A percentile compares a stretch with the other conserved stretches of the same genome.
These are phyloP conservation scores for Microcaecilia unicolor DNA, from an alignment of 2,797 vertebrate species.

Conservation along the genomic window DNA sequence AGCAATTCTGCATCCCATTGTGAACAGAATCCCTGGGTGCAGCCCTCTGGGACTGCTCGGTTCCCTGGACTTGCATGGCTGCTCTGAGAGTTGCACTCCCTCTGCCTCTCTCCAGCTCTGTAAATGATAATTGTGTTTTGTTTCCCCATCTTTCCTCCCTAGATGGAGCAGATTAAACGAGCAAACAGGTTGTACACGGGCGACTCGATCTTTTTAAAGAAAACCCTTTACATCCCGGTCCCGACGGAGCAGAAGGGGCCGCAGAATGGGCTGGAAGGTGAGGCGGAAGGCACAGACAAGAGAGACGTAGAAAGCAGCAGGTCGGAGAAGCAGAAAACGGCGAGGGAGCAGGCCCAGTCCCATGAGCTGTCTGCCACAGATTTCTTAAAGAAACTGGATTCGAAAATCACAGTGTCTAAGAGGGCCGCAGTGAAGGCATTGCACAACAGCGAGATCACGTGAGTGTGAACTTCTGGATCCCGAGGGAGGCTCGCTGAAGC, in stretches of 20 bases:
- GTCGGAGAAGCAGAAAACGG: neutral
- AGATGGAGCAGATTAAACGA: constrained; percentile 88
- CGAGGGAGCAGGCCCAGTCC: neutral
- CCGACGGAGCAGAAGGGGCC: constrained; percentile 37
- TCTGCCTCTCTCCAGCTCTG: no score
- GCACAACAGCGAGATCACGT: constrained; percentile 51
- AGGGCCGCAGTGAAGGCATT: constrained; percentile 64
- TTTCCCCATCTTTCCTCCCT: neutral
- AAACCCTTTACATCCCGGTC: constrained; percentile 71
- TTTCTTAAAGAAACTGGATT: constrained; percentile 75
- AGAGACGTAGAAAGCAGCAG: neutral
- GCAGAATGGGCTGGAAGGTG: constrained; percentile 19
- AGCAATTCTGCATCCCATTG: no score
- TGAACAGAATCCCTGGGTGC: no score
- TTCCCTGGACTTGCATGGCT: no score
- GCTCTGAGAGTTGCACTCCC: no score
- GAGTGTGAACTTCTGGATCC: neutral
- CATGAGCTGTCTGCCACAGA: constrained; percentile 64
- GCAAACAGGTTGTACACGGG: constrained; percentile 85
- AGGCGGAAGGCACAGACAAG: constrained; percentile 17
- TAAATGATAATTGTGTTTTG: no score
- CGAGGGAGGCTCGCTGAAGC: neutral
- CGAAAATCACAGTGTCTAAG: constrained; percentile 73
- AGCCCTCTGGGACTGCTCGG: no score
- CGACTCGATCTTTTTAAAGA: constrained; percentile 86